phyloP scores from a whole-genome alignment of 1,140 invertebrate species.

The Brachionus calyciflorus region DNA sequence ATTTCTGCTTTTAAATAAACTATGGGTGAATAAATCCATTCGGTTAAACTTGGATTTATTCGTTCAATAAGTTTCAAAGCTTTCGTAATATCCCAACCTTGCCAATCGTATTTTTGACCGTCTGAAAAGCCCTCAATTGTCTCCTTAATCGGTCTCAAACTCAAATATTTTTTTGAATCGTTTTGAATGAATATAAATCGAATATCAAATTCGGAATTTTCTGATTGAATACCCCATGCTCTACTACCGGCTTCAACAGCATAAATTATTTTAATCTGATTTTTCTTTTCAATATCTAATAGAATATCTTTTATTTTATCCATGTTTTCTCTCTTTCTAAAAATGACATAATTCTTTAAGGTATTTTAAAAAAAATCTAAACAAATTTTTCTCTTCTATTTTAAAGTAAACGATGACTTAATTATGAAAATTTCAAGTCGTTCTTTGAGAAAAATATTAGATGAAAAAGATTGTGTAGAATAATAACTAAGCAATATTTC shows the following conservation, averaged over 20 bases:
- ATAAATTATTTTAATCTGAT: background rate
- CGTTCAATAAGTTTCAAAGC: background rate
- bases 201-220: background rate
- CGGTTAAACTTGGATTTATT: background rate
- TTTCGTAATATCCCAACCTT: constrained; percentile 8
- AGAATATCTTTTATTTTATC: background rate
- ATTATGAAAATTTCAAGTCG: no score
- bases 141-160: background rate
- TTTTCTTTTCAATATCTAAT: background rate
- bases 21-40: background rate
- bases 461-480: no score
- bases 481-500: no score
- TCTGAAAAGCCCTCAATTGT: background rate
- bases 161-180: background rate
- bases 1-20: background rate
- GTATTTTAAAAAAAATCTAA: no score
- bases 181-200: background rate
- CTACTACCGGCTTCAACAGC: background rate
- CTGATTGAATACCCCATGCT: background rate
- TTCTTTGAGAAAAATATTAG: no score
- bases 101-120: background rate
- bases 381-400: no score
- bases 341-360: background rate
- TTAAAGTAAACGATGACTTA: no score
- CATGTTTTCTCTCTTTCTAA: background rate